A percentile compares a stretch with the other conserved stretches of the same genome.
phyloP scores from a whole-genome alignment of 2,797 vertebrate genomes.

The Pseudomugil gertrudae region DNA sequence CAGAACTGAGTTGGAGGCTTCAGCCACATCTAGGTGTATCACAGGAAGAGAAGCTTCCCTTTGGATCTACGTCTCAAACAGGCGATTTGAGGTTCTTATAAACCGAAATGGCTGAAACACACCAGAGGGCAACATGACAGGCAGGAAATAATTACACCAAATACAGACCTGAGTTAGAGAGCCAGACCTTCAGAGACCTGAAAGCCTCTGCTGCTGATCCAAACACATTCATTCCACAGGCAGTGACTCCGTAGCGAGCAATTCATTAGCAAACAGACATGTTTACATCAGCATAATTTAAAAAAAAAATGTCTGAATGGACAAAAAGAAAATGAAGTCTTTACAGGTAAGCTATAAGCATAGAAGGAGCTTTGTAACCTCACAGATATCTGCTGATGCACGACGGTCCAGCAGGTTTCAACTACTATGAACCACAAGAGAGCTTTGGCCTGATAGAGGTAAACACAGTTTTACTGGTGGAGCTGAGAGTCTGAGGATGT shows the following conservation, averaged over 20 bases:
- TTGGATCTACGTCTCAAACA: not conserved
- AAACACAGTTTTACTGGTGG: too few relatives aligned
- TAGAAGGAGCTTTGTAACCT: too few relatives aligned
- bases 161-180: constrained; percentile 1
- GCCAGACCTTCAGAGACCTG: not conserved
- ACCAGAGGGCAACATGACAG: constrained; percentile 10
- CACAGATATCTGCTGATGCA: too few relatives aligned
- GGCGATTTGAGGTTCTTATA: not conserved
- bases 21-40: not conserved
- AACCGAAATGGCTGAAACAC: constrained; percentile 6
- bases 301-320: too few relatives aligned
- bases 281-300: too few relatives aligned
- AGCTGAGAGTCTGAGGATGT: too few relatives aligned
- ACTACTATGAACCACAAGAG: too few relatives aligned
- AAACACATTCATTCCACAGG: not conserved
- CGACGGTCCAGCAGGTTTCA: too few relatives aligned
- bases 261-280: too few relatives aligned
- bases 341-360: too few relatives aligned
- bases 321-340: not conserved
- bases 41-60: not conserved
- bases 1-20: not conserved
- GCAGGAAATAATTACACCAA: constrained; percentile 18
- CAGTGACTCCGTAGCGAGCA: not conserved
- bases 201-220: not conserved
- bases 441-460: too few relatives aligned